Evolutionary conservation across 2,888 invertebrate genomes (phyloP).

Genomic region (Hipparchia sbordonii): DNA sequence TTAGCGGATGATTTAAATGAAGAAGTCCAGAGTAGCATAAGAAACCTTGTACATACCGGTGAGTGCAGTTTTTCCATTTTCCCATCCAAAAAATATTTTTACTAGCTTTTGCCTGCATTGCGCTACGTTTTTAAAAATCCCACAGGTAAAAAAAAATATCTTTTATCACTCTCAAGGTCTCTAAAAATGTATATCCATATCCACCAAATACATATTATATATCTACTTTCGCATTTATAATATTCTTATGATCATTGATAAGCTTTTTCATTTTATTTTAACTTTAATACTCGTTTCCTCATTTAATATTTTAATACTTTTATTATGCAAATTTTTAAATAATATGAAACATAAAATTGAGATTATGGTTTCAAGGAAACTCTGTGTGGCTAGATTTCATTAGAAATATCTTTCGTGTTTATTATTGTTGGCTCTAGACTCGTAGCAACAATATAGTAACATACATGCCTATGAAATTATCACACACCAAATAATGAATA

Average conservation of each 20-base stretch:
- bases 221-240: too few species aligned
- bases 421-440: not conserved
- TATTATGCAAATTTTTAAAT: not conserved
- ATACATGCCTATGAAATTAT: conserved; percentile 17
- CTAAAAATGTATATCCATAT: too few species aligned
- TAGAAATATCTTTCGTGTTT: not conserved
- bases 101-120: not conserved
- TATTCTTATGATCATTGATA: too few species aligned
- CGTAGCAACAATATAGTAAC: not conserved
- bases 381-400: not conserved
- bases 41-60: conserved; percentile 73
- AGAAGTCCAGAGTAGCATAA: conserved; percentile 69
- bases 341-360: not conserved
- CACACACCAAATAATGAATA: not conserved
- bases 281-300: too few species aligned
- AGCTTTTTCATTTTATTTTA: too few species aligned
- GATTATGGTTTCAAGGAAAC: not conserved
- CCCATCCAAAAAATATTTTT: not conserved
- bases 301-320: too few species aligned
- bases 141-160: too few species aligned
- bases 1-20: conserved; percentile 46
- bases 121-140: too few species aligned
- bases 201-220: too few species aligned
- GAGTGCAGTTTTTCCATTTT: conserved; percentile 45
- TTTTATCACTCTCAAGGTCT: too few species aligned